Conservation (phyloP, 2,888 invertebrate genomes). For the Calliopum simillimum region DNA sequence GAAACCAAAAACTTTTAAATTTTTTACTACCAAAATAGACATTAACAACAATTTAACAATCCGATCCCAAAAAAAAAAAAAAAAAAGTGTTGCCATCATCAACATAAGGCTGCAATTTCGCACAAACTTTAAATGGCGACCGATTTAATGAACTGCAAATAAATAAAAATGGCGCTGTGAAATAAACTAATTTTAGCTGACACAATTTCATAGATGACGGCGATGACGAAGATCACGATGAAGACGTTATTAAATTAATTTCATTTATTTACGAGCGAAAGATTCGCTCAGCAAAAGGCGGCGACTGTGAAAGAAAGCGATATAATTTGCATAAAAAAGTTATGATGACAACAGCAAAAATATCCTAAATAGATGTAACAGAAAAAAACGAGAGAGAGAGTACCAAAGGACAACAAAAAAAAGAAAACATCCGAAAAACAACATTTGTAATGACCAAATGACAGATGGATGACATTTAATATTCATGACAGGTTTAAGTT, state of each 20-base stretch:
- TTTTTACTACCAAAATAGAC: too few species aligned
- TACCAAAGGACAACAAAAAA: neutral
- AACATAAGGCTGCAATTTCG: too few species aligned
- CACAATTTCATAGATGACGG: neutral
- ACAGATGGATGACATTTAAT: constrained; percentile 31
- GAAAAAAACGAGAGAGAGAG: too few species aligned
- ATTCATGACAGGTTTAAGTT: constrained; percentile 28
- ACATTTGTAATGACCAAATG: constrained; percentile 25
- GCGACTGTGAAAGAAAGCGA: too few species aligned
- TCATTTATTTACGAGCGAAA: neutral
- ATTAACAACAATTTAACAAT: too few species aligned
- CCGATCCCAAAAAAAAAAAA: too few species aligned
- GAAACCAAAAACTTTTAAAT: too few species aligned
- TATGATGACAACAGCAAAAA: neutral
- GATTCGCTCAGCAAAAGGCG: neutral
- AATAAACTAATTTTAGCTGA: constrained; percentile 2
- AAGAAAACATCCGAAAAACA: neutral
- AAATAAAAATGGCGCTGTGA: constrained; percentile 8
- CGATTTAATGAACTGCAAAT: neutral
- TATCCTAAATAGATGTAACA: neutral
- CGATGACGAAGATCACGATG: neutral
- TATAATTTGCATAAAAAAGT: constrained; percentile 1
- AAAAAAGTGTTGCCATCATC: too few species aligned
- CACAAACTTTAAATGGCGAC: neutral
- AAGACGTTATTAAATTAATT: constrained; percentile 18